Evolutionary conservation across 2,888 invertebrate genomes (phyloP).

Genomic region (Arctia plantaginis): DNA sequence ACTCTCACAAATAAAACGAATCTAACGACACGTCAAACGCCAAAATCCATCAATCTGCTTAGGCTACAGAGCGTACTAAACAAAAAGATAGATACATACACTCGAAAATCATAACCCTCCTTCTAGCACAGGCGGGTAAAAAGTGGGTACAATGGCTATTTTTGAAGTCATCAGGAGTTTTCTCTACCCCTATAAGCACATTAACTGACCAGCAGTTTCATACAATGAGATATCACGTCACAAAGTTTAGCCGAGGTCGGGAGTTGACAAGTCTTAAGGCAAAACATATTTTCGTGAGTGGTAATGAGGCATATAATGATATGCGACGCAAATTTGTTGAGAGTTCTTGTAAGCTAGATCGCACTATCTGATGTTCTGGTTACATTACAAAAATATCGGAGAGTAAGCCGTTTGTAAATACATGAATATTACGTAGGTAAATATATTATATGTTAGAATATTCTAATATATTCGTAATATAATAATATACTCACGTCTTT

Average conservation of each 20-base stretch:
- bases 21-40: too few relatives aligned
- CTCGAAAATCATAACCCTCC: too few relatives aligned
- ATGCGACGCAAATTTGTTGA: neutral
- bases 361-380: neutral
- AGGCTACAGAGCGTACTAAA: too few relatives aligned
- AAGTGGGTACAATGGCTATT: neutral
- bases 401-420: neutral
- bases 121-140: too few relatives aligned
- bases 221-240: neutral
- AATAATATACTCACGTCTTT: neutral
- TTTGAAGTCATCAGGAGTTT: neutral
- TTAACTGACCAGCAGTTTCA: neutral
- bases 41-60: too few relatives aligned
- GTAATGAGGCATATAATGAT: neutral
- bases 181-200: neutral
- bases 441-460: neutral
- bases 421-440: neutral
- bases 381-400: neutral
- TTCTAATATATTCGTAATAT: too few relatives aligned
- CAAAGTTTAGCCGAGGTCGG: neutral
- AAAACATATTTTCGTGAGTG: neutral
- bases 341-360: neutral
- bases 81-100: too few relatives aligned
- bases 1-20: neutral
- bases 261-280: neutral